These are phyloP conservation scores for Triplophysa yarkandensis DNA, from an alignment of 2,797 vertebrate genomes.

Conservation along the genomic window DNA sequence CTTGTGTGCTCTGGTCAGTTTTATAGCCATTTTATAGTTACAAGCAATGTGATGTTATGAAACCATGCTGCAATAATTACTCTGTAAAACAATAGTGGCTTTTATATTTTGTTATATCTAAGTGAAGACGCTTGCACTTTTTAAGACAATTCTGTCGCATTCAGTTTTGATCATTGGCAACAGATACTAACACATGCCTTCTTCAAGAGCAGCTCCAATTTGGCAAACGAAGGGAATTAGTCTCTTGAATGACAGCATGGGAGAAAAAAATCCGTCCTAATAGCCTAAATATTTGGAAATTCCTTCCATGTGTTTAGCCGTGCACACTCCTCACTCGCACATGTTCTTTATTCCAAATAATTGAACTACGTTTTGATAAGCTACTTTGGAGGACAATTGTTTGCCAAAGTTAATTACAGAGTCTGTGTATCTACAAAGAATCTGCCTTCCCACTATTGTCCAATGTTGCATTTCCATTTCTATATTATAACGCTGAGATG, in stretches of 20 bases:
- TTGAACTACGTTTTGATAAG: conserved; percentile 31
- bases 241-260: conserved; percentile 47
- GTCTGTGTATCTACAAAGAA: conserved; percentile 32
- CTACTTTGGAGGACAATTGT: conserved; percentile 25
- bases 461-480: conserved; percentile 5
- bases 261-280: conserved; percentile 45
- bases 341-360: conserved; percentile 38
- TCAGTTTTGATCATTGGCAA: conserved; percentile 53
- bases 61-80: neutral
- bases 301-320: conserved; percentile 43
- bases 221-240: conserved; percentile 55
- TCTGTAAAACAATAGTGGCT: neutral
- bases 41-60: neutral
- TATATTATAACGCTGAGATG: conserved; percentile 24
- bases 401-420: conserved; percentile 28
- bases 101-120: conserved; percentile 7
- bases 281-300: conserved; percentile 40
- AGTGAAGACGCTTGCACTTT: conserved; percentile 12
- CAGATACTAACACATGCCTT: conserved; percentile 54
- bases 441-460: conserved; percentile 22
- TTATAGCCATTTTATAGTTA: conserved; percentile 1
- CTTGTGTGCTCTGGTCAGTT: neutral
- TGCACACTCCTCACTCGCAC: conserved; percentile 31
- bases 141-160: conserved; percentile 39
- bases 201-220: conserved; percentile 53